Base-by-base conservation (phyloP, 2,797 vertebrate species). In the Cichlasoma orientale region DNA sequence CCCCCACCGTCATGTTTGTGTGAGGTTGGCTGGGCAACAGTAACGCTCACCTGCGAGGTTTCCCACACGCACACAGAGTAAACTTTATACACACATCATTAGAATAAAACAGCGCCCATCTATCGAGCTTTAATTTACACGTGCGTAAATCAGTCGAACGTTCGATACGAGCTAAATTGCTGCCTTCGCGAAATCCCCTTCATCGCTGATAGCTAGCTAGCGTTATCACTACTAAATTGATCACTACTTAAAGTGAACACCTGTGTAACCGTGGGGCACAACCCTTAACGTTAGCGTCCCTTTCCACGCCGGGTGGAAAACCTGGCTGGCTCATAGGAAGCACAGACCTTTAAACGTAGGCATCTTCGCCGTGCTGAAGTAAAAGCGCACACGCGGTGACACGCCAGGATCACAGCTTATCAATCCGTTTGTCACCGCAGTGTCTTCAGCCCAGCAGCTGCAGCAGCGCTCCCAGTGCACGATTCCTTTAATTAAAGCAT, bases 11-110 rank as follows among this genome's bases (percentile, higher is more conserved):
- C 85, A 1, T 86, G 90, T 90, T 84, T 86, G 89, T 77, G 86
- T 81, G 84, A 89, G 86, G 90, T 88, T 88, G 87, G 74, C 90
- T 72, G 66, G 91, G 92, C 77, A 89, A 91, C 91, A 85, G 81
- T 86, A 11, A 58, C 86, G 82, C 44, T 81, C 74, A 77, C 74
- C 78, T 47, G 84, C 72, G 76, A 87, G 9, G 85, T 88, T 88
- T 90, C 88, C 88, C 91, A 87, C 85, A 13, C 9, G 7, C 50
- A 16, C 8, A 44, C 44, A n/a, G 56, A 7, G 23, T 33, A 53
- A 89, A 88, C 70, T 90, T 84, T 12, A 68, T 7, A 31, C 2
- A 11, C 19, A 0, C 10, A 11, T 9, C 13, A 3, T 16, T 44
- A 4, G 27, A 77, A 19, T 25, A 27, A 66, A 52, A 14, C 2